These are phyloP conservation scores for Nyctibius bracteatus DNA, from an alignment of 2,113 vertebrate genomes.

Conservation along the genomic window DNA sequence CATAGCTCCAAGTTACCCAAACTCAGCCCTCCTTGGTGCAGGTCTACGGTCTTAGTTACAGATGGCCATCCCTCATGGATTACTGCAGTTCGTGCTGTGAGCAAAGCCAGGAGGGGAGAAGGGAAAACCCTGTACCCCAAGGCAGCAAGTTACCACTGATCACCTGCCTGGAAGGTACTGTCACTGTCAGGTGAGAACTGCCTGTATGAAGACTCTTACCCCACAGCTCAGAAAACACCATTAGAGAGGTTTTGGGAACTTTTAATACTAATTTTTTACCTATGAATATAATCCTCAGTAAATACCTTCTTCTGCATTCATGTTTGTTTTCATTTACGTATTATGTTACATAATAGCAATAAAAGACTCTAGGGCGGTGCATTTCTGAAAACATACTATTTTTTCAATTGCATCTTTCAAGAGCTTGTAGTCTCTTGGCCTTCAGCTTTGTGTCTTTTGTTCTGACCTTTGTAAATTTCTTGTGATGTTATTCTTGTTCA, in stretches of 20 bases:
- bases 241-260: not conserved
- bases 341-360: not conserved
- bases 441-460: not conserved
- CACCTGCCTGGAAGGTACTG: not conserved
- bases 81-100: not conserved
- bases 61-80: not conserved
- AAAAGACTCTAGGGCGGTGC: not conserved
- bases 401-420: not conserved
- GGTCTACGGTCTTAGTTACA: rapidly evolving
- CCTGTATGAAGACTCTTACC: not conserved
- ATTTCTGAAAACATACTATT: not conserved
- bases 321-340: not conserved
- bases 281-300: not conserved
- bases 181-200: not conserved
- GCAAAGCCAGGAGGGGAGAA: not conserved
- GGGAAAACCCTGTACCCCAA: not conserved
- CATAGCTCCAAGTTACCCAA: not conserved
- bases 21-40: not conserved
- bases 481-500: constrained; percentile 31
- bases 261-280: not conserved
- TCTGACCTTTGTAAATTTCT: constrained; percentile 14
- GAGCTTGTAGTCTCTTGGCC: not conserved
- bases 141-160: not conserved
- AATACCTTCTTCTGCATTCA: not conserved
- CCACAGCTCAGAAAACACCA: not conserved